A percentile compares a stretch with the other conserved stretches of the same genome.
Conservation (phyloP, 1,140 invertebrate species). For the Lepidurus packardi region DNA sequence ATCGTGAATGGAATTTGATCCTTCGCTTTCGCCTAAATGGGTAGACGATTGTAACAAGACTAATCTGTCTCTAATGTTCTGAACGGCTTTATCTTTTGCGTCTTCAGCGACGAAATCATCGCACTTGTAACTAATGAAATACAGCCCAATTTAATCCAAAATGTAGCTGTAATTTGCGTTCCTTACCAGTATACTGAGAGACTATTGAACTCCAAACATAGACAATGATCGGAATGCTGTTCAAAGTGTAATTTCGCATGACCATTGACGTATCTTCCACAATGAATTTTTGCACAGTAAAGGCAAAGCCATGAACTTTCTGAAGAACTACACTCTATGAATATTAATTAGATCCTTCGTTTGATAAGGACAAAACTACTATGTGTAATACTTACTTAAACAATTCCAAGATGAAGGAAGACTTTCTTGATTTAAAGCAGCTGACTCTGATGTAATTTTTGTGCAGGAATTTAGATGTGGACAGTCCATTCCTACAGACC, state of each 20-base stretch:
- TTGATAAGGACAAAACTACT: background rate
- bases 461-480: background rate
- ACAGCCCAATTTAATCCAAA: slow-evolving; percentile 26
- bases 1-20: background rate
- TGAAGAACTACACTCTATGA: slow-evolving; percentile 59
- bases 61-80: slow-evolving; percentile 52
- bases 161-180: slow-evolving; percentile 34
- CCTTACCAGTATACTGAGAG: slow-evolving; percentile 68
- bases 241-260: slow-evolving; percentile 69
- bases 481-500: background rate
- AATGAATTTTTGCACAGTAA: slow-evolving; percentile 64
- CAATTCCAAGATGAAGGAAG: background rate
- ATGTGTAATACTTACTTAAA: background rate
- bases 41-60: background rate
- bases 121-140: slow-evolving; percentile 63
- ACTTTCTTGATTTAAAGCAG: background rate
- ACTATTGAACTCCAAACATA: slow-evolving; percentile 69
- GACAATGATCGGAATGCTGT: slow-evolving; percentile 54
- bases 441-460: background rate
- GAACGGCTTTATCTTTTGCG: slow-evolving; percentile 55
- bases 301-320: slow-evolving; percentile 71
- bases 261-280: slow-evolving; percentile 69
- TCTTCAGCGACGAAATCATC: slow-evolving; percentile 75
- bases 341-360: slow-evolving; percentile 24
- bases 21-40: background rate